Evolutionary conservation across 1,140 invertebrate genomes (phyloP), one percentile per base, ranked within the genome.

Genomic region (Doryteuthis pealeii): DNA sequence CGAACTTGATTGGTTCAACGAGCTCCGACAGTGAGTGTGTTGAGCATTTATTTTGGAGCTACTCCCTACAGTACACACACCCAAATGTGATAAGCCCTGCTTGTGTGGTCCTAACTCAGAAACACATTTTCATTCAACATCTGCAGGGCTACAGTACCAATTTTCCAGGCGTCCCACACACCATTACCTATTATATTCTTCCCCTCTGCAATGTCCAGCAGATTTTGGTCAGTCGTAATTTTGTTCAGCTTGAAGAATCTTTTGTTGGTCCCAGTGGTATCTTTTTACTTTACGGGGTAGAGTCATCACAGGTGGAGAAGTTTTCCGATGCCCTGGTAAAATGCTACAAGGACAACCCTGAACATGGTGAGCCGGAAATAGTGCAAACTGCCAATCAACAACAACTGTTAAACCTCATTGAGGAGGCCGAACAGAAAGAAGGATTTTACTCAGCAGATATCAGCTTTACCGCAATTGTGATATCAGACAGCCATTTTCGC

Each of bases 161-260:
- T 26, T 79, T 82, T 35, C 74, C 76, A 26, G 81, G 76, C 26
- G 78, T 82, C 28, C 82, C 84, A 15, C 80, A 81, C 26, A 72
- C 83, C 43, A 78, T 81, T 49, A 82, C 83, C 31, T 83, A 81
- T 43, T 80, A 81, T 45, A 84, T 82, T 62, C 74, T 87, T 5
- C 82, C 83, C 3, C 72, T 87, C 15, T 74, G 77, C 33, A 85
- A 86, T 78, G 79, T 87, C 26, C 80, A 86, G 49, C 81, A 85
- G 72, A 74, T 86, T 10, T 70, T 87, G 31, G 72, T 85, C 40
- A 82, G 82, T 72, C 79, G 82, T 67, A 80, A 80, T 69, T 86
- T 79, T 76, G 72, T 86, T 12, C 73, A 83, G 4, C 54, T 87
- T 3, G 85, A 87, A 70, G 85, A 86, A 77, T 82, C 84, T 12